Conservation (phyloP, 2,113 vertebrate species). For the Ibidorhyncha struthersii region DNA sequence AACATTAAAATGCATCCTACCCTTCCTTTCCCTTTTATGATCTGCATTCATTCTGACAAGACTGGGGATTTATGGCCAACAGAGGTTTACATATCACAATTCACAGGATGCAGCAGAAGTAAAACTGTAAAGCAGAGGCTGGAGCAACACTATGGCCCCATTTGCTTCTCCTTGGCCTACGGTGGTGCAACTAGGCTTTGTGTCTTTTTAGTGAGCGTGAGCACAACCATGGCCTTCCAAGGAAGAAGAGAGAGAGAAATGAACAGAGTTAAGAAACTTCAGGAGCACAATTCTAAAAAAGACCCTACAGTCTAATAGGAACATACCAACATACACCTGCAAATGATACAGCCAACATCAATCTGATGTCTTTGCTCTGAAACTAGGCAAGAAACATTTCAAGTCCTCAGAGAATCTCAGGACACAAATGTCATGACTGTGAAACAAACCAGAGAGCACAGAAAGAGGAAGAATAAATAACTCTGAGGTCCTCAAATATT, state of each 20-base stretch:
- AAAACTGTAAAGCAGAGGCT: neutral
- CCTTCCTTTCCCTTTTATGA: neutral
- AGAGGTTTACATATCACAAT: conserved; percentile 5
- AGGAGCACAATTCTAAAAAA: neutral
- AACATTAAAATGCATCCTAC: neutral
- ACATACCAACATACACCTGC: neutral
- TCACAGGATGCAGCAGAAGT: neutral
- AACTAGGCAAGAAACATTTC: neutral
- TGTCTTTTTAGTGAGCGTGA: neutral
- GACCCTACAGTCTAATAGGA: neutral
- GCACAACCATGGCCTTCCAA: neutral
- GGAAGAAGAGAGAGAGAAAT: neutral
- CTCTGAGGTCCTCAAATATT: neutral
- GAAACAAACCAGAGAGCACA: neutral
- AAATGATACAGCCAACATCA: neutral
- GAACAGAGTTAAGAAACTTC: neutral
- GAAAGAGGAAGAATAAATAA: neutral
- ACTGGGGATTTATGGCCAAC: neutral
- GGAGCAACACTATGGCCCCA: neutral
- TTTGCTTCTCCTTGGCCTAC: neutral
- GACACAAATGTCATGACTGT: neutral
- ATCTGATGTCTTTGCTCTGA: neutral
- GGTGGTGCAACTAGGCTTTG: neutral
- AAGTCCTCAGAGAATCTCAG: neutral
- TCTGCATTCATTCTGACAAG: neutral